Conservation (phyloP, 2,113 vertebrate species). For the Conger conger region DNA sequence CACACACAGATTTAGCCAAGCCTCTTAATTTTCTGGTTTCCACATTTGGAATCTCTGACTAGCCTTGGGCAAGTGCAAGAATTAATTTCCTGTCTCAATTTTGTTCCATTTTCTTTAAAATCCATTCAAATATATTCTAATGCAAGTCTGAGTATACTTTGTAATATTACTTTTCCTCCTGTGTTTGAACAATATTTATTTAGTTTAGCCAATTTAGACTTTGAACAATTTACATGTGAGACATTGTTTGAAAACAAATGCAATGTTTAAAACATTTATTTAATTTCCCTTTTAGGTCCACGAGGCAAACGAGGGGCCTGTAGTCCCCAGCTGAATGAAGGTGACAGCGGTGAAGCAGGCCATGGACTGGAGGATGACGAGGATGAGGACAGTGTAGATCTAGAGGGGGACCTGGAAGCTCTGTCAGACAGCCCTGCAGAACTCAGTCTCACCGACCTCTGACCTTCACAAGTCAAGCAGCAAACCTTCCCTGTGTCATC, state of each 20-base stretch:
- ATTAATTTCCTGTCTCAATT: conserved; percentile 6
- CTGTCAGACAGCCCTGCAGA: conserved; percentile 59
- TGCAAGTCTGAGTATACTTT: conserved; percentile 1
- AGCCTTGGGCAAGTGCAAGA: not conserved
- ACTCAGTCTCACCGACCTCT: conserved; percentile 73
- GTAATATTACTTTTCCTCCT: not conserved
- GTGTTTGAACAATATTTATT: not conserved
- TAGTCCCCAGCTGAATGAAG: conserved; percentile 49
- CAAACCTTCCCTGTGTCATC: not conserved
- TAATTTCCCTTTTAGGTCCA: not conserved
- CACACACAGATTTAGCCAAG: conserved; percentile 2
- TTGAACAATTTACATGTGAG: not conserved
- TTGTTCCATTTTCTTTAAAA: not conserved
- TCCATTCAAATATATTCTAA: not conserved
- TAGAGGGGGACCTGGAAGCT: conserved; percentile 50
- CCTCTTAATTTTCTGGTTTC: conserved; percentile 16
- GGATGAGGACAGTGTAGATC: conserved; percentile 45
- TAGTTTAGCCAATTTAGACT: not conserved
- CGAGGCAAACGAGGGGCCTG: conserved; percentile 40
- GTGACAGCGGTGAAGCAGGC: conserved; percentile 51
- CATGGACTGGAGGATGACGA: conserved; percentile 57
- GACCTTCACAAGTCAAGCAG: conserved; percentile 31
- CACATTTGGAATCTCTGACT: not conserved
- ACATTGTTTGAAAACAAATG: not conserved
- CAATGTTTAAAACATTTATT: not conserved